Percentiles rank a stretch among this genome's conserved stretches.
These are phyloP conservation scores for Rotaria magnacalcarata DNA, from an alignment of 2,888 invertebrate species.

Conservation along the genomic window DNA sequence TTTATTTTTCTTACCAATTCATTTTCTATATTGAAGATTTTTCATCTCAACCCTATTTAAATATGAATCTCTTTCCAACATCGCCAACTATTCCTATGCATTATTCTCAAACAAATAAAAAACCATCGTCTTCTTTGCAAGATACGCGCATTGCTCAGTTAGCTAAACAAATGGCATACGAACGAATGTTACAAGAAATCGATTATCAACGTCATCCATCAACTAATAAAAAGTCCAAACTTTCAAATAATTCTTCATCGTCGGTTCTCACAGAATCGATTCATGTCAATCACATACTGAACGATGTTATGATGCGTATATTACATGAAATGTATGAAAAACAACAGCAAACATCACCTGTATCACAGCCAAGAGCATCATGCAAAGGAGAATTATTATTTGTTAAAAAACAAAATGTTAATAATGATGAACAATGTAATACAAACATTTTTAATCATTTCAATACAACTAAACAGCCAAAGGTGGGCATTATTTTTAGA, in stretches of 20 bases:
- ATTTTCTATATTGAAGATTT: neutral
- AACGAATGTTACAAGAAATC: conserved; percentile 21
- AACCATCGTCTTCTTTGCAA: neutral
- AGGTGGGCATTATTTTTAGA: too few relatives aligned
- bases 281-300: neutral
- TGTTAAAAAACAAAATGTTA: conserved; percentile 27
- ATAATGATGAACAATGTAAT: conserved; percentile 10
- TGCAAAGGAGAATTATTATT: conserved; percentile 22
- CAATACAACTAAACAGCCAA: neutral
- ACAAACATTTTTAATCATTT: neutral
- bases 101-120: neutral
- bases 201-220: neutral
- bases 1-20: neutral
- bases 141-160: neutral
- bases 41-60: neutral
- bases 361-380: neutral
- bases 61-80: neutral
- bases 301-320: conserved; percentile 21
- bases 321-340: conserved; percentile 15
- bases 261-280: neutral
- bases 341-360: neutral
- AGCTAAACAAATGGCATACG: neutral
- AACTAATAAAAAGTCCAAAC: neutral
- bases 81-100: neutral
- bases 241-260: neutral